Percentiles rank a stretch among this genome's conserved stretches.
These are phyloP conservation scores for Pluvialis apricaria DNA, from an alignment of 2,113 vertebrate genomes.

Conservation along the genomic window DNA sequence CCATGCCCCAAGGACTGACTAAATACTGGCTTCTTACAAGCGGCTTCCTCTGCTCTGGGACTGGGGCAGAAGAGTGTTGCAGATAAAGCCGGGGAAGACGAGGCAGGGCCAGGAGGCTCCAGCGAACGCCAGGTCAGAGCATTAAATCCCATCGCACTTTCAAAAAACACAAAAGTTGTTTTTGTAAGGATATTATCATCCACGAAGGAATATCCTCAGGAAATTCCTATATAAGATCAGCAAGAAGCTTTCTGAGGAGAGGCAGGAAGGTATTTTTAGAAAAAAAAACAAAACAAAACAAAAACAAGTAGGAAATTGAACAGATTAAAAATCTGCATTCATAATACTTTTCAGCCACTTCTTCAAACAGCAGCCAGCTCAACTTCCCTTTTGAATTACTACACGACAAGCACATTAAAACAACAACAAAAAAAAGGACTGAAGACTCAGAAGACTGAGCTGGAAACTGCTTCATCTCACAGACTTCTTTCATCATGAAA, in stretches of 20 bases:
- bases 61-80: background rate
- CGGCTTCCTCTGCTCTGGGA: background rate
- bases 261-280: background rate
- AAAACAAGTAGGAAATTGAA: background rate
- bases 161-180: background rate
- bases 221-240: background rate
- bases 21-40: background rate
- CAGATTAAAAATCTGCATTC: background rate
- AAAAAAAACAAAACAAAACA: background rate
- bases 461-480: background rate
- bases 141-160: background rate
- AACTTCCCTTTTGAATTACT: background rate
- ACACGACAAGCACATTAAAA: background rate
- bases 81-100: background rate
- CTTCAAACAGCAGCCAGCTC: background rate
- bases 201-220: background rate
- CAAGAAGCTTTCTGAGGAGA: background rate
- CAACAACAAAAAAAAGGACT: background rate
- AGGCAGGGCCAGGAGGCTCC: background rate
- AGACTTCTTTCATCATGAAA: background rate
- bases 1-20: background rate
- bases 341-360: background rate
- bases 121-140: background rate
- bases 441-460: background rate
- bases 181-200: background rate